Base-by-base conservation (phyloP, 2,888 invertebrate species). In the Tipula confusa region DNA sequence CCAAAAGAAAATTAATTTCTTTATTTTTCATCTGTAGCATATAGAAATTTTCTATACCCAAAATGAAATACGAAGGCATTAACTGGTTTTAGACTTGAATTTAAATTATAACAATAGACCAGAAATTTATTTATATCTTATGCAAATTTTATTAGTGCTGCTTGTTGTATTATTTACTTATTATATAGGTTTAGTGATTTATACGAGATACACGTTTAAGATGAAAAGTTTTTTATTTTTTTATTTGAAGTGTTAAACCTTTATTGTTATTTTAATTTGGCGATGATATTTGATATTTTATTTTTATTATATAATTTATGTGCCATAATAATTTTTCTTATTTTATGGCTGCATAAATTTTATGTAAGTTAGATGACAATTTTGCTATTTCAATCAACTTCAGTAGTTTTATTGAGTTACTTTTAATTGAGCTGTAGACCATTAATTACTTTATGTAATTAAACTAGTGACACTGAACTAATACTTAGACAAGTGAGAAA, bases 41-140 rank as follows among this genome's bases (percentile, higher is more conserved):
- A 48, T 9, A 43, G 15, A n/a, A n/a, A n/a, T n/a, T n/a, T n/a
- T n/a, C 15, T 43, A n/a, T 5, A 43, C n/a, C 18, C 64, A 64
- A 64, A 64, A 64, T 64, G 64, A 64, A 64, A 64, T 64, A 64
- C 64, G 64, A 64, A 64, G 18, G 64, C 64, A 64, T 64, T 64
- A 64, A 43, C 43, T 43, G 43, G 43, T 43, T 43, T 64, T 64
- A 24, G n/a, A 64, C 24, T 64, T 64, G 24, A 64, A 64, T 64
- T 64, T 64, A 11, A 64, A 24, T 24, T 64, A 64, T 24, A 64
- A 64, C 64, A 64, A 64, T 64, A 64, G 64, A 64, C 24, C 9
- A 24, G 24, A 24, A 9, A 24, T 64, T 24, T 64, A 64, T 64
- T 64, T 64, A 64, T 64, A 24, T 64, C 64, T 64, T 64, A 64